phyloP scores from a whole-genome alignment of 2,797 vertebrate species.

The Bryconaethiops microstoma region DNA sequence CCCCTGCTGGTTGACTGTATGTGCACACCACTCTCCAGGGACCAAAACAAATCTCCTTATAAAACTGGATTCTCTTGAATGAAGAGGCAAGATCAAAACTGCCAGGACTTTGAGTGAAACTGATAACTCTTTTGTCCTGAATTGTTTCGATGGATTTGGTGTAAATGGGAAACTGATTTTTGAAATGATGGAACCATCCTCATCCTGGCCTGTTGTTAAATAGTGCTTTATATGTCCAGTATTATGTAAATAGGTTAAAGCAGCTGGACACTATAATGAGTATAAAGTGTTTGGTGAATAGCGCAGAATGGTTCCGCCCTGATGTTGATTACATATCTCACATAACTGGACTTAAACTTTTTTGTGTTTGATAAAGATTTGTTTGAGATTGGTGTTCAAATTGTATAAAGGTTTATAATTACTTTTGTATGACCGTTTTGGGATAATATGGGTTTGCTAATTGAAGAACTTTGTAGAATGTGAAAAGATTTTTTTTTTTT shows the following conservation, averaged over 20 bases:
- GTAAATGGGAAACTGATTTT: neutral
- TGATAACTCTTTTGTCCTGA: slow-evolving; percentile 1
- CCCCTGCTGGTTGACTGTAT: slow-evolving; percentile 28
- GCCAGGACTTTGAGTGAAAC: neutral
- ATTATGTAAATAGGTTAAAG: slow-evolving; percentile 13
- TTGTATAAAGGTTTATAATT: slow-evolving; percentile 70
- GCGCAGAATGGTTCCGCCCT: slow-evolving; percentile 11
- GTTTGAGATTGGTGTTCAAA: slow-evolving; percentile 44
- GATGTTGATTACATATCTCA: slow-evolving; percentile 38
- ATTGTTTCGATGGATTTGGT: neutral
- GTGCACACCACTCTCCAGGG: slow-evolving; percentile 5
- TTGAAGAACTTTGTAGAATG: slow-evolving; percentile 69
- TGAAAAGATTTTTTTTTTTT: slow-evolving; percentile 37
- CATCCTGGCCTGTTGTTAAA: slow-evolving; percentile 13
- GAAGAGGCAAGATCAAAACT: neutral
- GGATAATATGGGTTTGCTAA: slow-evolving; percentile 66
- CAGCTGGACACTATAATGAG: slow-evolving; percentile 1
- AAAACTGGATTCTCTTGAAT: slow-evolving; percentile 11
- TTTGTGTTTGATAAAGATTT: too few relatives aligned
- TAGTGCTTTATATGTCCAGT: neutral
- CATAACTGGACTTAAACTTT: slow-evolving; percentile 65
- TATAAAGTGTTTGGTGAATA: slow-evolving; percentile 18
- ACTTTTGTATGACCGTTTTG: slow-evolving; percentile 43
- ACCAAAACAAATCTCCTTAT: neutral
- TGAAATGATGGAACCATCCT: slow-evolving; percentile 31